phyloP scores from a whole-genome alignment of 2,797 vertebrate species.

The Siniperca undulata region DNA sequence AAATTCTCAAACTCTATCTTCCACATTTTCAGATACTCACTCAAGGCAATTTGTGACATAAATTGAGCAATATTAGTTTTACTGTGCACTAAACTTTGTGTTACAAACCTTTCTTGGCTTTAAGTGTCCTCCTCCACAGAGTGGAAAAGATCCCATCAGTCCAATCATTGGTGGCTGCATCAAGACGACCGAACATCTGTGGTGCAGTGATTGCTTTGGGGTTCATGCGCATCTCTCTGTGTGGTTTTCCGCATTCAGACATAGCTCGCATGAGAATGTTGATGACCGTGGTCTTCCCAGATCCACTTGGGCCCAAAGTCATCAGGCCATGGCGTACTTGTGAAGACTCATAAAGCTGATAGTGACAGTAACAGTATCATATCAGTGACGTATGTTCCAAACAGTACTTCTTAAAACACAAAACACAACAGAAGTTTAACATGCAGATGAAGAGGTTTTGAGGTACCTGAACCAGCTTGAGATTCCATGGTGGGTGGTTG shows the following conservation, averaged over 20 bases:
- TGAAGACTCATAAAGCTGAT: conserved; percentile 89
- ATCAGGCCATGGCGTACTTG: conserved; percentile 92
- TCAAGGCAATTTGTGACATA: neutral
- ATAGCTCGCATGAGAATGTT: conserved; percentile 91
- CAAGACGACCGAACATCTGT: conserved; percentile 95
- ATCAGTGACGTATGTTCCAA: conserved; percentile 8
- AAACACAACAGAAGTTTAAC: conserved; percentile 11
- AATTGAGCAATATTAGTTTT: neutral
- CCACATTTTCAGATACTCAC: too few species aligned
- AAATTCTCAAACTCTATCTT: too few species aligned
- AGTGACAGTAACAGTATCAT: conserved; percentile 1
- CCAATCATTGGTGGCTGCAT: conserved; percentile 95
- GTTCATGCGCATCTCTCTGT: conserved; percentile 96
- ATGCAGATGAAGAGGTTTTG: neutral
- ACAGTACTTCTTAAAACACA: neutral
- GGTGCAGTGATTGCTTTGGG: conserved; percentile 95
- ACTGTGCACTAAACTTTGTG: conserved; percentile 2
- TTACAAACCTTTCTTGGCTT: conserved; percentile 89
- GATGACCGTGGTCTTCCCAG: conserved; percentile 93
- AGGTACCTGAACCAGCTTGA: conserved; percentile 85
- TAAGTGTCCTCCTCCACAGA: conserved; percentile 94
- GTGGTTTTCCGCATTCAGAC: conserved; percentile 90
- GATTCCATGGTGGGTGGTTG: conserved; percentile 92
- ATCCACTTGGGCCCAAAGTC: conserved; percentile 92
- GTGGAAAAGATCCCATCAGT: conserved; percentile 96